A percentile compares a stretch with the other conserved stretches of the same genome.
phyloP scores from a whole-genome alignment of 2,888 invertebrate species.

The Drosophila seclusa region DNA sequence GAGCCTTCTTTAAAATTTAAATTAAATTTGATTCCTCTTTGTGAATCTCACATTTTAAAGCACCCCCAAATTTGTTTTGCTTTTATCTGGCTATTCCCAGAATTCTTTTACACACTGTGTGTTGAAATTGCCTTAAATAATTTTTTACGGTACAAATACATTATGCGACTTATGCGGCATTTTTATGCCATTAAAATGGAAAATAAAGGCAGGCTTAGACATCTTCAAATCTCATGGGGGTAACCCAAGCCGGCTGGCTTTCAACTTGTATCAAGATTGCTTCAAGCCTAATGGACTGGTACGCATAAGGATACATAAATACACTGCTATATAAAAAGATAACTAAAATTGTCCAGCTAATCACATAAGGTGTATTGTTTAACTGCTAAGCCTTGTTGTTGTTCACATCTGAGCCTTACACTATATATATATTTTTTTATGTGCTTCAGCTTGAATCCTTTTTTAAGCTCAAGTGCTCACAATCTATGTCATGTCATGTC shows the following conservation, averaged over 20 bases:
- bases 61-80: slow-evolving; percentile 46
- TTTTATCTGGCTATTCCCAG: slow-evolving; percentile 54
- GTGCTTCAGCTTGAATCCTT: background rate
- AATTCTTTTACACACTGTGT: slow-evolving; percentile 38
- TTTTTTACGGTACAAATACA: slow-evolving; percentile 7
- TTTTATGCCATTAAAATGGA: background rate
- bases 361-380: background rate
- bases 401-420: background rate
- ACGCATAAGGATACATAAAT: background rate
- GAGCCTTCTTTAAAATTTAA: slow-evolving; percentile 68
- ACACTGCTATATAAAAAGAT: background rate
- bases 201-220: background rate
- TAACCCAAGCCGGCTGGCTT: background rate
- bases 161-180: slow-evolving; percentile 6
- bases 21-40: slow-evolving; percentile 66
- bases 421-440: background rate
- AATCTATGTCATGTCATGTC: background rate
- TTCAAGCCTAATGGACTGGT: background rate
- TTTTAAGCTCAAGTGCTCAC: background rate
- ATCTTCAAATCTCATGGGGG: background rate
- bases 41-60: slow-evolving; percentile 25
- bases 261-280: background rate
- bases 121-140: slow-evolving; percentile 32
- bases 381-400: background rate
- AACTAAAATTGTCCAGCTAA: background rate